These are phyloP conservation scores for Nomada ruficornis DNA, from an alignment of 2,888 invertebrate species.

Conservation along the genomic window DNA sequence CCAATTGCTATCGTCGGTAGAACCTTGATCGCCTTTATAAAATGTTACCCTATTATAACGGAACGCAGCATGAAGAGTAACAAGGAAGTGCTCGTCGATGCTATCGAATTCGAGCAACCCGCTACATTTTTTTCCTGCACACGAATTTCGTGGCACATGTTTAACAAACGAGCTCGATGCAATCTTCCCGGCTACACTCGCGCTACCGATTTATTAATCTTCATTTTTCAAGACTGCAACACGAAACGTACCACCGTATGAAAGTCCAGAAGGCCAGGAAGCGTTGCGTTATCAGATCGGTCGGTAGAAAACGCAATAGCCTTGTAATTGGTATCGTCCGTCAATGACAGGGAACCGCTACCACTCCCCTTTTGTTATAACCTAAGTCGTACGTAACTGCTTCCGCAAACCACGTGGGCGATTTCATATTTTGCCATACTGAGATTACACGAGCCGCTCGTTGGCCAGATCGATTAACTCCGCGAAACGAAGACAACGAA, in stretches of 20 bases:
- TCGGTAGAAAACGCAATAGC: conserved; percentile 55
- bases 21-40: neutral
- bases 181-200: conserved; percentile 26
- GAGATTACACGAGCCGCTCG: too few species aligned
- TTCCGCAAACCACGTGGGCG: conserved; percentile 16
- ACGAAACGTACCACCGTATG: conserved; percentile 20
- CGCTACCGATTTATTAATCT: conserved; percentile 58
- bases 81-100: neutral
- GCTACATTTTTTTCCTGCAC: neutral
- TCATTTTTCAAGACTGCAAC: conserved; percentile 50
- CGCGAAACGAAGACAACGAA: too few species aligned
- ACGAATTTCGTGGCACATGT: conserved; percentile 16
- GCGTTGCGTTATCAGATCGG: conserved; percentile 60
- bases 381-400: neutral
- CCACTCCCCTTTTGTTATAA: conserved; percentile 47
- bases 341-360: conserved; percentile 60
- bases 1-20: neutral
- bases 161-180: conserved; percentile 27
- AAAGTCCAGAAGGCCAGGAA: conserved; percentile 42
- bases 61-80: neutral
- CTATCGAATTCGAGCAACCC: neutral
- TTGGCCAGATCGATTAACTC: too few species aligned
- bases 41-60: neutral
- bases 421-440: too few species aligned
- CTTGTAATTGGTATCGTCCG: conserved; percentile 66